Evolutionary conservation across 2,797 vertebrate genomes (phyloP).

Genomic region (Sciaenops ocellatus): DNA sequence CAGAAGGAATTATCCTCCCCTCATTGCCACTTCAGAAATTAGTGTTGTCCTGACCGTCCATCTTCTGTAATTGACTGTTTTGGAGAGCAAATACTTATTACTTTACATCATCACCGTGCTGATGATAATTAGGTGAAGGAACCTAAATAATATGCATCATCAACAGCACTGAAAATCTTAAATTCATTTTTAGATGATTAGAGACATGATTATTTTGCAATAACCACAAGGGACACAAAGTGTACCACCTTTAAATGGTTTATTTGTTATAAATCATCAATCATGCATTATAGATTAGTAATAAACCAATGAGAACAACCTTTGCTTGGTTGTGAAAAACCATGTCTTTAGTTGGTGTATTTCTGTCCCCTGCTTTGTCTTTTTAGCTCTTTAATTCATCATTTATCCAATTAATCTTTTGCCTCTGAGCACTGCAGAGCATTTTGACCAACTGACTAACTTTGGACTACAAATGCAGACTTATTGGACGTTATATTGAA

Average conservation of each 20-base stretch:
- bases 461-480: not conserved
- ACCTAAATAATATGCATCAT: not conserved
- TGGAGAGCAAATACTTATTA: not conserved
- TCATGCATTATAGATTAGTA: too few species aligned
- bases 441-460: too few species aligned
- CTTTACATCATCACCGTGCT: constrained; percentile 1
- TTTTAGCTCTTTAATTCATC: not conserved
- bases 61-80: not conserved
- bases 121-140: not conserved
- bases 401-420: too few species aligned
- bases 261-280: too few species aligned
- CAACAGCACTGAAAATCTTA: too few species aligned
- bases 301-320: not conserved
- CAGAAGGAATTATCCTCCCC: not conserved
- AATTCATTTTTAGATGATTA: not conserved
- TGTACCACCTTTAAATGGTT: too few species aligned
- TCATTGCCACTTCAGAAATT: constrained; percentile 11
- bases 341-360: not conserved
- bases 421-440: too few species aligned
- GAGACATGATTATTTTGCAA: not conserved
- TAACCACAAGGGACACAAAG: too few species aligned
- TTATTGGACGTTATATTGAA: not conserved
- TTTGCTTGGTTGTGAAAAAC: not conserved
- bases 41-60: not conserved
- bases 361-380: not conserved